These are phyloP conservation scores for Cheilosia grossa DNA, from an alignment of 2,888 invertebrate species.

Conservation along the genomic window DNA sequence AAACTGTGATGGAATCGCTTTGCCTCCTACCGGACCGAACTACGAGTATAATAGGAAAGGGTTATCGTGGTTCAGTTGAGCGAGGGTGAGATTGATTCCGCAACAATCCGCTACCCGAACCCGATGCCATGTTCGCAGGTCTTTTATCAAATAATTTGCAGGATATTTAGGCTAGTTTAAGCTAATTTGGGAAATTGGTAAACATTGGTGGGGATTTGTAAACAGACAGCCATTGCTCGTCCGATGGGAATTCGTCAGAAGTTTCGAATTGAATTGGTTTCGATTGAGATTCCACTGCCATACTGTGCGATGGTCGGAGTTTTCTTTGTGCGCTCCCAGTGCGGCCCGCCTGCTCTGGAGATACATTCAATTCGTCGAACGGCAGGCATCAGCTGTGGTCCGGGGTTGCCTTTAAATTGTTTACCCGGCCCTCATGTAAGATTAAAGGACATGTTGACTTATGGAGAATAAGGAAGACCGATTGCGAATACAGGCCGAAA, in stretches of 20 bases:
- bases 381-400: conserved; percentile 22
- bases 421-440: conserved; percentile 64
- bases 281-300: conserved; percentile 29
- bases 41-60: conserved; percentile 37
- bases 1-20: conserved; percentile 21
- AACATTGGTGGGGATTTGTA: conserved; percentile 70
- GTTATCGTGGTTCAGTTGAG: conserved; percentile 52
- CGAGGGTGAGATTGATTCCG: conserved; percentile 63
- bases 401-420: conserved; percentile 52
- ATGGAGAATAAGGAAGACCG: conserved; percentile 24
- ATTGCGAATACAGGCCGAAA: conserved; percentile 49
- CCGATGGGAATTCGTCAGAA: conserved; percentile 51
- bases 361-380: conserved; percentile 40
- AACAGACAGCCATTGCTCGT: conserved; percentile 54
- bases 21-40: conserved; percentile 21
- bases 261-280: conserved; percentile 49
- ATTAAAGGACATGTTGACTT: conserved; percentile 73
- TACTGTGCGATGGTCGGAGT: not conserved
- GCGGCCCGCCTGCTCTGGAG: not conserved
- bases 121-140: conserved; percentile 29
- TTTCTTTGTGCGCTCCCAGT: conserved; percentile 28
- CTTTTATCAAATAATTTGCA: conserved; percentile 74
- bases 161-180: conserved; percentile 73
- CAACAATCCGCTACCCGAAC: conserved; percentile 10
- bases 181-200: conserved; percentile 73